These are phyloP conservation scores for Camponotus floridanus DNA, from an alignment of 1,140 invertebrate genomes.

Conservation along the genomic window DNA sequence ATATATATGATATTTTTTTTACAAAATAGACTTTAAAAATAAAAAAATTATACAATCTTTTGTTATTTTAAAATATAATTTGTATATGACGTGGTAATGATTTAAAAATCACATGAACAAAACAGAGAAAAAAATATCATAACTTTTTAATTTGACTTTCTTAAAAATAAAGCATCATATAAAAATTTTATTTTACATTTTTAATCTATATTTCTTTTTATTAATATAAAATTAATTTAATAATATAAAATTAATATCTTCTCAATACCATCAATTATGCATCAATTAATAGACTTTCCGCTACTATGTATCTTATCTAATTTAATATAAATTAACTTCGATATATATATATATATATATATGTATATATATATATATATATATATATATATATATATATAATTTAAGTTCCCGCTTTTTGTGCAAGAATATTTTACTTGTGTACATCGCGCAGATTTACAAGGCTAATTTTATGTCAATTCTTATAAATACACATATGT, in stretches of 20 bases:
- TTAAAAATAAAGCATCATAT: not conserved
- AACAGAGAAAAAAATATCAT: not conserved
- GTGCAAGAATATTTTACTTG: slow-evolving; percentile 50
- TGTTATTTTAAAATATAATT: not conserved
- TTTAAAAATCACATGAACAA: no score
- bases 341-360: not conserved
- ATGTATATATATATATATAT: no score
- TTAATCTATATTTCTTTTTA: not conserved
- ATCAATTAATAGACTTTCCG: no score
- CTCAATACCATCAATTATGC: not conserved
- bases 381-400: not conserved
- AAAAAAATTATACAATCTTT: not conserved
- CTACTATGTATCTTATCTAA: not conserved
- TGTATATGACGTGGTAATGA: not conserved
- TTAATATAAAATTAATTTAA: not conserved
- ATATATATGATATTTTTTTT: not conserved
- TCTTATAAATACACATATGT: slow-evolving; percentile 4
- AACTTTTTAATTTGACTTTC: not conserved
- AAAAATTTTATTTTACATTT: not conserved
- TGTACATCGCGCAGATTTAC: slow-evolving; percentile 13
- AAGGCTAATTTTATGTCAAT: slow-evolving; percentile 22
- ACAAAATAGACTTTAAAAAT: not conserved
- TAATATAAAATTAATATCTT: not conserved
- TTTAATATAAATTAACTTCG: not conserved
- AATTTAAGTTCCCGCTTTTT: not conserved